phyloP scores from a whole-genome alignment of 2,113 vertebrate genomes.

The Trachemys scripta region DNA sequence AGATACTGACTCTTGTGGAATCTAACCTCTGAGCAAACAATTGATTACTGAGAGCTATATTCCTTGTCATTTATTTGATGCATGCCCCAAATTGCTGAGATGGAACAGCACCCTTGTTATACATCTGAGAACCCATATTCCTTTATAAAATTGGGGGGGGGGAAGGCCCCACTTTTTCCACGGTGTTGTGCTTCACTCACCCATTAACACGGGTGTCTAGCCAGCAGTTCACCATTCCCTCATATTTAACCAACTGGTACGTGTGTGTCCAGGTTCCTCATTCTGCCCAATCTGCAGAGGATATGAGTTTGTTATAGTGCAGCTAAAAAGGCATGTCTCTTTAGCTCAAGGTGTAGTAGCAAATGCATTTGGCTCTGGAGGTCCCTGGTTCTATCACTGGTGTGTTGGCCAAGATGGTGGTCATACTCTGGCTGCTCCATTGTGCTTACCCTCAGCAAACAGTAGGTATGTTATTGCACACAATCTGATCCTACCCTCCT shows the following conservation, averaged over 20 bases:
- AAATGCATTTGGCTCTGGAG: neutral
- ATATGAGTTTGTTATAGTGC: slow-evolving; percentile 35
- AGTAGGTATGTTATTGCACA: neutral
- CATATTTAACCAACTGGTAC: slow-evolving; percentile 24
- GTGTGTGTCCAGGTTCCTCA: neutral
- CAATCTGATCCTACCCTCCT: neutral
- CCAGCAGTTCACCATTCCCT: slow-evolving; percentile 45
- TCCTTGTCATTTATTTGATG: neutral
- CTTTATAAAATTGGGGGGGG: neutral
- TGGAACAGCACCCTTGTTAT: neutral
- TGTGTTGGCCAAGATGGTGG: neutral
- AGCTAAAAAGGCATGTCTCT: neutral
- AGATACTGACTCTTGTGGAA: accelerated
- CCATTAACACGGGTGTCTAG: neutral
- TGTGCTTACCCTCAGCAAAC: neutral
- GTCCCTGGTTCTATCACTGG: neutral
- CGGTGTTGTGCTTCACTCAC: slow-evolving; percentile 8
- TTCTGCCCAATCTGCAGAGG: neutral
- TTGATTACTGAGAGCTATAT: neutral
- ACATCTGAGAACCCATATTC: accelerated
- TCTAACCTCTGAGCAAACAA: neutral
- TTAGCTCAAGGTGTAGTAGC: neutral
- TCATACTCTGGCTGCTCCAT: neutral
- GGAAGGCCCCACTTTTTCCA: neutral
- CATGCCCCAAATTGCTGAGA: neutral